Base-by-base conservation (phyloP, 2,797 vertebrate species). In the Tinamus major region DNA sequence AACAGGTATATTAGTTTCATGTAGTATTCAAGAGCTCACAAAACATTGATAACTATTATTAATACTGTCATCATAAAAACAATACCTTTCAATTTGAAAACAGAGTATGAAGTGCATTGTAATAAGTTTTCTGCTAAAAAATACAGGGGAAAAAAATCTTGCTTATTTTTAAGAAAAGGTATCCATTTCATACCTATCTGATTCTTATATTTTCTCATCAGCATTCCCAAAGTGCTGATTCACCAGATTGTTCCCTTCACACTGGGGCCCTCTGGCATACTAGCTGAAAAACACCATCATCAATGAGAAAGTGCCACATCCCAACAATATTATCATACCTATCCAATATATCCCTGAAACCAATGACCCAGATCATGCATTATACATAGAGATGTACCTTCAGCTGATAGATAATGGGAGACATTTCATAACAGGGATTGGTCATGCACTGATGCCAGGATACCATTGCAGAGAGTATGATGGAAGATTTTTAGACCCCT, bases 141-240 rank as follows among this genome's bases (percentile, higher is more conserved):
- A 26, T 74, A 13, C 8, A 12, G 46, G 5, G 11, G 42, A 24
- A 44, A 42, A 14, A 24, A 19, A 35, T 51, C 17, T 49, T 18
- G 33, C 26, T 70, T 70, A 29, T 51, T 29, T 51, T 39, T 70
- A 37, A 29, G 37, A 35, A 37, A 44, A 74, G 24, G 5, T 29
- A 2, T 3, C 13, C 2, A 65, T 70, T 86, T 31, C 51, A 27
- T 62, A 39, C 0, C 0, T 27, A 13, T 62, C 11, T 75, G 16
- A 37, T 14, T 33, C 23, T 61, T 65, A 29, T 69, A 49, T 19
- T 35, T 70, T 70, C 48, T 26, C 67, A 37, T 13, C 15, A 65
- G 4, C 70, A n/a, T 59, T 75, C 18, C 12, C n/a, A 59, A 92
- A 84, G 7, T 13, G 13, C 5, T 77, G 31, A 59, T 33, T 78